Evolutionary conservation across 2,113 vertebrate species (phyloP), one percentile per base, ranked within the genome.

Genomic region (Phaethornis superciliosus): DNA sequence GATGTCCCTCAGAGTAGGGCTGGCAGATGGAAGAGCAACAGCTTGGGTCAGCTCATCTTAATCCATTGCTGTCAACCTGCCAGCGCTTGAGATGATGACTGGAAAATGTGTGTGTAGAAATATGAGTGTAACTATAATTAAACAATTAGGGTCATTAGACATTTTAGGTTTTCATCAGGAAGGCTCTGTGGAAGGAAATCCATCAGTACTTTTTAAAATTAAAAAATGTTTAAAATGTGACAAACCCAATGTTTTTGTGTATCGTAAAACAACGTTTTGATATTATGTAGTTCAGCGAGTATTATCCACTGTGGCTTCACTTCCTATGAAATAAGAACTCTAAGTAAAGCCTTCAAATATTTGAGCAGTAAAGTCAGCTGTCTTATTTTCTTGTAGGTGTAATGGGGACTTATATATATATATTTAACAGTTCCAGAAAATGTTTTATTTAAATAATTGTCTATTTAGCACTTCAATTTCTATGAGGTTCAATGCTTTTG

Each of bases 121-220:
- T 65, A 33, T 15, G 40, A 46, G 76, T 75, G n/a, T 37, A 35
- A 22, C 78, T 87, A 59, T 83, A 79, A 79, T 68, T 51, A 82
- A 75, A 76, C 54, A 79, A 60, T 90, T 85, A 71, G 37, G 54
- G 52, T 85, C 18, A 17, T 76, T 68, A 55, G 33, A 52, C 11
- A 15, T 6, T 75, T 44, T 58, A 82, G 44, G 40, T 24, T 83
- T 92, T 94, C 68, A 30, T 92, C 77, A 77, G 59, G 64, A 81
- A 74, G 55, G 17, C 59, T 82, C 11, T 58, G 23, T 58, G 13
- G 58, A 23, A 90, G 4, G 35, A 52, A 94, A 92, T 67, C 6
- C 56, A 71, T 18, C 30, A 49, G 24, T 62, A 16, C 10, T 74
- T 65, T 83, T 74, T 52, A 19, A 15, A 52, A 47, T 74, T 32